Evolutionary conservation across 2,888 invertebrate genomes (phyloP).

Genomic region (Drosophila meridiana): DNA sequence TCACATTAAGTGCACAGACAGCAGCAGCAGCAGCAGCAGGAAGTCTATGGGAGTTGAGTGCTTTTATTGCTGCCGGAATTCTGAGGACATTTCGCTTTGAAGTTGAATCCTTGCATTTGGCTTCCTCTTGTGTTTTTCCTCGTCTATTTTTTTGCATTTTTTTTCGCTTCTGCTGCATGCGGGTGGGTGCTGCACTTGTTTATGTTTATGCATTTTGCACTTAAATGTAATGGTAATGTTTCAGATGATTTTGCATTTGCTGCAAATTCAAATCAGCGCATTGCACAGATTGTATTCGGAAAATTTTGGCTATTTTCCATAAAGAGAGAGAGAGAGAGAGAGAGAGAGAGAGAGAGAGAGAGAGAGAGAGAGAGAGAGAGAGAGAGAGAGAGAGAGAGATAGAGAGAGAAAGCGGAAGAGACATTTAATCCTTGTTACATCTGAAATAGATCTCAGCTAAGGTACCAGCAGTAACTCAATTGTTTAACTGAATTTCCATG

Average conservation of each 20-base stretch:
- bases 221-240: conserved; percentile 74
- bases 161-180: conserved; percentile 5
- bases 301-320: conserved; percentile 1
- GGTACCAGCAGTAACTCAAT: no score
- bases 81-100: conserved; percentile 70
- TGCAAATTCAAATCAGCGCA: conserved; percentile 9
- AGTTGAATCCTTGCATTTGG: conserved; percentile 60
- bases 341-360: no score
- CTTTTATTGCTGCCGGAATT: conserved; percentile 76
- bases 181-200: conserved; percentile 37
- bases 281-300: not conserved
- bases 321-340: no score
- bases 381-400: no score
- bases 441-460: no score
- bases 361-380: no score
- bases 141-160: not conserved
- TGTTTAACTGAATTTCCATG: no score
- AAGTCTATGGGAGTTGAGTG: conserved; percentile 75
- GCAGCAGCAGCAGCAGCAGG: conserved; percentile 64
- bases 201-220: conserved; percentile 71
- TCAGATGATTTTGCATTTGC: conserved; percentile 42
- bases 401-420: no score
- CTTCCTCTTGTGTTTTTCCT: conserved; percentile 19
- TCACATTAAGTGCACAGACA: conserved; percentile 74
- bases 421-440: no score